Base-by-base conservation (phyloP, 2,113 vertebrate genomes). In the Podarcis raffonei region DNA sequence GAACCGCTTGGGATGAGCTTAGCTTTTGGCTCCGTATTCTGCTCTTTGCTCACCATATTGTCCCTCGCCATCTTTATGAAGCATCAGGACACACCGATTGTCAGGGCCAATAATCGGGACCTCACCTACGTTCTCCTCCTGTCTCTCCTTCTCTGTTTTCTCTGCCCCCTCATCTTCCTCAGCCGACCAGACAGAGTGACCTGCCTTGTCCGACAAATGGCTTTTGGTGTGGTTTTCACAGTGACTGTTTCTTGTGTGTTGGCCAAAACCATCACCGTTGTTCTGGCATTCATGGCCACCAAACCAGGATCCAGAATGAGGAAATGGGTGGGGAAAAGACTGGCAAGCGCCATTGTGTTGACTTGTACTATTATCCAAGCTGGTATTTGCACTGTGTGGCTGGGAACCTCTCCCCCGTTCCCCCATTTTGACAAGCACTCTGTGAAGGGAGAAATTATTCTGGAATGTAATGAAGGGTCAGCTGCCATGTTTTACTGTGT, bases 21-120 rank as follows among this genome's bases (percentile, higher is more conserved):
- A n/a, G n/a, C n/a, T n/a, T n/a, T n/a, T n/a, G n/a, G n/a, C n/a
- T n/a, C n/a, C n/a, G n/a, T n/a, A n/a, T n/a, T n/a, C n/a, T n/a
- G n/a, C n/a, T n/a, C n/a, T n/a, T n/a, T n/a, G n/a, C n/a, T n/a
- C n/a, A n/a, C n/a, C n/a, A n/a, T n/a, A n/a, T n/a, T n/a, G n/a
- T n/a, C n/a, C n/a, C n/a, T n/a, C n/a, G n/a, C n/a, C n/a, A n/a
- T n/a, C n/a, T n/a, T n/a, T n/a, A n/a, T n/a, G n/a, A n/a, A n/a
- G n/a, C n/a, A n/a, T n/a, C n/a, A n/a, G n/a, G n/a, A n/a, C n/a
- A n/a, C n/a, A 27, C 87, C 90, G 23, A 75, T 92, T 27, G 90
- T 92, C n/a, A 91, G 76, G 71, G 92, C 92, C 32, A 92, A 92
- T 57, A 92, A 91, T 59, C 80, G 71, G n/a, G 68, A 71, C 25